A percentile compares a stretch with the other conserved stretches of the same genome.
Evolutionary conservation across 2,113 vertebrate genomes (phyloP).

Genomic region (Charadrius vociferus): DNA sequence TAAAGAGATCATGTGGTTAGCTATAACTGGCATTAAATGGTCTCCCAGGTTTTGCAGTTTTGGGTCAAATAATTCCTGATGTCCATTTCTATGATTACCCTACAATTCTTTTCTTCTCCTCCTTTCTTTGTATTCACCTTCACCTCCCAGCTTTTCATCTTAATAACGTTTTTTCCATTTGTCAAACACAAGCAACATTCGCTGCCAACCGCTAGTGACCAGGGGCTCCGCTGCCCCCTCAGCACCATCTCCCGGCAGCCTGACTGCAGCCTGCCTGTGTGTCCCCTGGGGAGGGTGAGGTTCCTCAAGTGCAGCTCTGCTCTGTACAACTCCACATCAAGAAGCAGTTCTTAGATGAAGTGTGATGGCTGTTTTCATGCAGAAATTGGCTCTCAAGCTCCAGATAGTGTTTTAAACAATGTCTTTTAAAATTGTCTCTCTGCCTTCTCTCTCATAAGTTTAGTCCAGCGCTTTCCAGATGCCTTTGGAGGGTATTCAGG

Average conservation of each 20-base stretch:
- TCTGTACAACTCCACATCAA: not conserved
- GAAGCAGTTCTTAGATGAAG: not conserved
- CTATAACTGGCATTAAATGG: not conserved
- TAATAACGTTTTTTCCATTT: not conserved
- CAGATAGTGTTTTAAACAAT: not conserved
- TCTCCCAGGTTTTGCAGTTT: not conserved
- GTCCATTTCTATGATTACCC: not conserved
- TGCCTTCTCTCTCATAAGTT: not conserved
- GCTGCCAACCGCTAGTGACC: not conserved
- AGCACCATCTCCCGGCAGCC: not conserved
- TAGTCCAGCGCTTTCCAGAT: not conserved
- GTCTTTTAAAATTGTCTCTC: not conserved
- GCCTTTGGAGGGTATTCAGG: not conserved
- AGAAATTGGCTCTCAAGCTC: not conserved
- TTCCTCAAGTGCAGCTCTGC: not conserved
- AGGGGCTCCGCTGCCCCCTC: not conserved
- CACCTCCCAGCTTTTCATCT: not conserved
- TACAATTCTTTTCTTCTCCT: not conserved
- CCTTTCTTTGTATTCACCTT: not conserved
- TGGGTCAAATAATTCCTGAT: not conserved
- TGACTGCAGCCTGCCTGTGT: not conserved
- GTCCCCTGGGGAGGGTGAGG: fast-evolving
- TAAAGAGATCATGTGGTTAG: not conserved
- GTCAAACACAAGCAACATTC: not conserved
- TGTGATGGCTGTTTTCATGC: not conserved